Base-by-base conservation (phyloP, 2,113 vertebrate genomes). In the Vireo altiloquus region DNA sequence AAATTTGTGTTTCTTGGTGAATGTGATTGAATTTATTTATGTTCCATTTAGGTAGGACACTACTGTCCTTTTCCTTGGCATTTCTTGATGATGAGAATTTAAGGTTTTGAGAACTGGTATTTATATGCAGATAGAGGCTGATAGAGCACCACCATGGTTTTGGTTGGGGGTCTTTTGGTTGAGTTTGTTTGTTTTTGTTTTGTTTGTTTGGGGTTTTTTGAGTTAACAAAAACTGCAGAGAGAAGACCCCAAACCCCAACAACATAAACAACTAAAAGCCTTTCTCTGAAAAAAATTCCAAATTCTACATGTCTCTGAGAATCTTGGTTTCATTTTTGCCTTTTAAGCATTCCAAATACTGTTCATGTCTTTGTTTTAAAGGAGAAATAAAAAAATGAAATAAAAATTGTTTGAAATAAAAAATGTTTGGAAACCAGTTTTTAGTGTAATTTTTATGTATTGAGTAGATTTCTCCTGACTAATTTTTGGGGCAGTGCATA, bases 1-100 rank as follows among this genome's bases (percentile, higher is more conserved):
- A 69, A 37, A 24, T 33, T n/a, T 42, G 5, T 79, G 52, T 87
- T 54, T 84, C 52, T 54, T 40, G 11, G 28, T 61, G 61, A 39
- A 74, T 3, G 0, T 37, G 31, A 28, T 44, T 74, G 24, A 77
- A 42, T 86, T 59, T 0, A 25, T 47, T 18, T 12, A 0, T 74
- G 13, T 61, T 87, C 21, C 31, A 4, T 20, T 3, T 27, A 40
- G 31, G 13, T 18, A 8, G 13, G 37, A 25, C 42, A 74, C 63
- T 46, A 3, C 47, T 54, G 33, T 65, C 22, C 31, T 87, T 70
- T 50, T 79, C 10, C 21, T 46, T 81, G 46, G 10, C 14, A 13
- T 65, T 75, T 90, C 33, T 57, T n/a, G 13, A 46, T 31, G 6
- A 60, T 33, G 13, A 44, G 35, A 81, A 59, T 50, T 50, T 35